Evolutionary conservation across 2,797 vertebrate genomes (phyloP), one percentile per base, ranked within the genome.

Genomic region (Nyctalus aviator): DNA sequence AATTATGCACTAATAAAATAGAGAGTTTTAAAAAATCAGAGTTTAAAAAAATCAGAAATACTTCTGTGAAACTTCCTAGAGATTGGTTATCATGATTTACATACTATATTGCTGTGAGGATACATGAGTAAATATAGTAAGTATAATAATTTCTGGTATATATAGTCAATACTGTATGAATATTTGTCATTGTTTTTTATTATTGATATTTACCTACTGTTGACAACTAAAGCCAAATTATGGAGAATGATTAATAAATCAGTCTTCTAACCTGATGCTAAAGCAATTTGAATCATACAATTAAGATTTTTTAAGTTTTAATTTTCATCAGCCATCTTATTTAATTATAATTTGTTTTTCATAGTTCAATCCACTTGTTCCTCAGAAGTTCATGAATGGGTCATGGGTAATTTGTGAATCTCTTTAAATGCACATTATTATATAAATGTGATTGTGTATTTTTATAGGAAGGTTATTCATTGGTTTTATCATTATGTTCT

Each of bases 261-360:
- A 84, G 66, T 72, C 86, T 91, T 75, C 72, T 46, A 93, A 92
- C 76, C 30, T 86, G 59, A 81, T 71, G 53, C 57, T 84, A 71
- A 93, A 85, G 48, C 17, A 84, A 71, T 78, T 27, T 44, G 50
- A 90, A 91, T 89, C 13, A 13, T 25, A 44, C 35, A 69, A 35
- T 81, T 83, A 73, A 72, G 23, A 93, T 44, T 46, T 66, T 68
- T 41, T 79, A 84, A 84, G 59, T 78, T 73, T 83, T 25, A 77
- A 73, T 88, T 93, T 46, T 85, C 8, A 84, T 87, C 57, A 55
- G 13, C n/a, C 55, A 69, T 5, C 21, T 73, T 72, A 87, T 83
- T 93, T 83, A 86, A 90, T 73, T 92, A 73, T 73, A 57, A 41
- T 90, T 88, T 87, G 23, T 5, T 87, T 92, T 84, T 44, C 35